These are phyloP conservation scores for Drosophila saltans DNA, from an alignment of 1,140 invertebrate species.

Conservation along the genomic window DNA sequence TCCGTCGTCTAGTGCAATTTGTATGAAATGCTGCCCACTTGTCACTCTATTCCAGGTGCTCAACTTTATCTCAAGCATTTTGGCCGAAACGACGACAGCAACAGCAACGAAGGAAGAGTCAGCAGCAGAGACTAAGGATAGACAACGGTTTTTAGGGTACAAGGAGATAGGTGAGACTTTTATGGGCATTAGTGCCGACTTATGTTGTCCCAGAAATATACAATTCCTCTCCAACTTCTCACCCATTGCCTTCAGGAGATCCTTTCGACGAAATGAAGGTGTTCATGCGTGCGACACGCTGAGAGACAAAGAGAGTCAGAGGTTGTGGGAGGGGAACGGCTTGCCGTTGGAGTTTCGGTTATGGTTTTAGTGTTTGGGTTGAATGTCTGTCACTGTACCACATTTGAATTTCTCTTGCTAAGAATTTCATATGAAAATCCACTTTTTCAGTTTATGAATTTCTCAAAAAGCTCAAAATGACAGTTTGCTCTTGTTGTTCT, in stretches of 20 bases:
- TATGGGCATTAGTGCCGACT: conserved; percentile 79
- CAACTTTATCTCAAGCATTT: conserved; percentile 73
- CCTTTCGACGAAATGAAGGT: conserved; percentile 69
- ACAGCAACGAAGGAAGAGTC: conserved; percentile 4
- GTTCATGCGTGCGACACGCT: conserved; percentile 79
- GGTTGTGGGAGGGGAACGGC: background rate
- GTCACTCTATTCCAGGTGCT: conserved; percentile 79
- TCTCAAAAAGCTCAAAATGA: conserved; percentile 78
- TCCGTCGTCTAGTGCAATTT: conserved; percentile 68
- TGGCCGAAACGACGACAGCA: conserved; percentile 42
- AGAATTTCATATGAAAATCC: conserved; percentile 80
- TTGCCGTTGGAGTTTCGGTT: background rate
- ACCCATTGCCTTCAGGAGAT: conserved; percentile 14
- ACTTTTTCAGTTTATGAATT: conserved; percentile 82
- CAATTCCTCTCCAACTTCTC: background rate
- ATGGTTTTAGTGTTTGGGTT: background rate
- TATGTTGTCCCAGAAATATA: conserved; percentile 57
- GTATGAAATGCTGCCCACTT: conserved; percentile 79
- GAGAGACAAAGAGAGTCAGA: conserved; percentile 35
- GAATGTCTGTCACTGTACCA: conserved; percentile 60
- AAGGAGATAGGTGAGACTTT: conserved; percentile 64
- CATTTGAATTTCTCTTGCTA: conserved; percentile 78
- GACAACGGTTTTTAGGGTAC: conserved; percentile 8
- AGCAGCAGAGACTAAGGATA: background rate
- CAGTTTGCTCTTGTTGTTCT: conserved; percentile 59